Conservation (phyloP, 2,888 invertebrate genomes). For the Pachliopta kotzebuea region DNA sequence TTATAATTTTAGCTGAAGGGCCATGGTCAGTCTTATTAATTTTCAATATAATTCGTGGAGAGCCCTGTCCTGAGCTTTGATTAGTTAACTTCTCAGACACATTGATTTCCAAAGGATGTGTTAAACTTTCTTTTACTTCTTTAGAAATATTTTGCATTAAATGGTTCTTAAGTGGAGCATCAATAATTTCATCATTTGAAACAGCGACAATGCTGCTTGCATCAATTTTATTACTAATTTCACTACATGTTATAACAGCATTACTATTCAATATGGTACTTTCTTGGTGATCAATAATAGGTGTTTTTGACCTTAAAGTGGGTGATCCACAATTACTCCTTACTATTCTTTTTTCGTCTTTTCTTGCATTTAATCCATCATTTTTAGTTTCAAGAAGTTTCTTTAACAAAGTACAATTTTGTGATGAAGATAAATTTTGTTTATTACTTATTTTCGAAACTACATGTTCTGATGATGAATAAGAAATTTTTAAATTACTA, state of each 20-base stretch:
- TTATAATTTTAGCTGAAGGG: conserved; percentile 72
- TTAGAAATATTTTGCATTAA: conserved; percentile 50
- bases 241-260: conserved; percentile 38
- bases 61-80: conserved; percentile 73
- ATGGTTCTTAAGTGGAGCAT: conserved; percentile 40
- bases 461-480: conserved; percentile 31
- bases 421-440: conserved; percentile 45
- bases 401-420: conserved; percentile 70
- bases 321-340: conserved; percentile 42
- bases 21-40: conserved; percentile 83
- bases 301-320: conserved; percentile 18
- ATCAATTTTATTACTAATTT: conserved; percentile 38
- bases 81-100: conserved; percentile 61
- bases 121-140: conserved; percentile 55
- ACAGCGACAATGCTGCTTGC: conserved; percentile 38
- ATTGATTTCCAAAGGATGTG: conserved; percentile 73
- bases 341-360: conserved; percentile 41
- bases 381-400: conserved; percentile 66
- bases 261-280: conserved; percentile 29
- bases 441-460: conserved; percentile 39
- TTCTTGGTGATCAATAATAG: conserved; percentile 12
- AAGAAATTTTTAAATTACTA: conserved; percentile 8
- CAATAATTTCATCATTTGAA: conserved; percentile 42
- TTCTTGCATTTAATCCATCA: conserved; percentile 49
- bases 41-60: conserved; percentile 82